Base-by-base conservation (phyloP, 1,140 invertebrate species). In the Drosophila auraria region DNA sequence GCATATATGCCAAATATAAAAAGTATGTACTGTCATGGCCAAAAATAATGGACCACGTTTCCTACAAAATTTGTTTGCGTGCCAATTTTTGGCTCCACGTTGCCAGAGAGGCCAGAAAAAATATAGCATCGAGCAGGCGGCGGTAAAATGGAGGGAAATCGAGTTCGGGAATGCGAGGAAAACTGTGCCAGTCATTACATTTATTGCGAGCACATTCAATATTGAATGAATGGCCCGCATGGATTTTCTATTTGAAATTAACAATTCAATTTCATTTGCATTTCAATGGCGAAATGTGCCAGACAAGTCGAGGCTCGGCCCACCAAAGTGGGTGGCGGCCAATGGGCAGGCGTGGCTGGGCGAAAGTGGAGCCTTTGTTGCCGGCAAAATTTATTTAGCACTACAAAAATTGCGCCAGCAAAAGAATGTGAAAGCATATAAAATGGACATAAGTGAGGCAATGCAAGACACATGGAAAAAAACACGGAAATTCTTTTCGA, bases 181-280 rank as follows among this genome's bases (percentile, higher is more conserved):
- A 89, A 84, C 79, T 90, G 86, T 90, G 86, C 79, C 86, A 86
- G 86, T 90, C 86, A 90, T 90, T 90, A 90, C 84, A 89, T 89
- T 89, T 90, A 89, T 89, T 89, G 86, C 81, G 75, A 90, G 79
- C 86, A 87, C 84, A 87, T 87, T 87, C 86, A 89, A 89, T 90
- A 90, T 90, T 89, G 84, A 82, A 89, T 79, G 86, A 87, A 89
- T 89, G 84, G 82, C 70, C 78, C 82, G 65, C 82, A 80, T 90
- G 84, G 84, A 89, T 90, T 90, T 90, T 89, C 86, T 90, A 90
- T 89, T 90, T 80, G 78, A 90, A 90, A 90, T 90, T 90, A 90
- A 90, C 86, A 90, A 90, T 90, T 90, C 86, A 90, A 90, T 90
- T 90, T 90, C 86, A 90, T 90, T 90, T 90, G 86, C 86, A 90